phyloP scores from a whole-genome alignment of 2,113 vertebrate genomes.

The Isurus oxyrinchus region DNA sequence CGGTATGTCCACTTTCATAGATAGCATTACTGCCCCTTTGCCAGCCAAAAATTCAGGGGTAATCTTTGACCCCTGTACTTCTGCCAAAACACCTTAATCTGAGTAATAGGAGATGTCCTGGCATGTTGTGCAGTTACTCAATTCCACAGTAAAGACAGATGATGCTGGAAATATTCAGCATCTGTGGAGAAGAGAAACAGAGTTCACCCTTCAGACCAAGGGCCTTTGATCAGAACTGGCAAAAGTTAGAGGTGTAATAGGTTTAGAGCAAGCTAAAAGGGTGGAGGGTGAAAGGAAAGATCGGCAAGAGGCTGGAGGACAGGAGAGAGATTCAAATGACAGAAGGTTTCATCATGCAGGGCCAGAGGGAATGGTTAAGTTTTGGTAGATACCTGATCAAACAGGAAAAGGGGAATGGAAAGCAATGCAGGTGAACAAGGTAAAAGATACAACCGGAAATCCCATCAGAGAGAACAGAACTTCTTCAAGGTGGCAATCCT shows the following conservation, averaged over 20 bases:
- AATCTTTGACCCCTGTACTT: not conserved
- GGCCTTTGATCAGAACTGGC: not conserved
- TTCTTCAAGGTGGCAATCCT: not conserved
- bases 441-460: too few relatives aligned
- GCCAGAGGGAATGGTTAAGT: not conserved
- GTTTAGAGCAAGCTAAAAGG: not conserved
- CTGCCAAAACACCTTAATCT: not conserved
- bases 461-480: too few relatives aligned
- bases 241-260: not conserved
- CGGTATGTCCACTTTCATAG: not conserved
- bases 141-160: not conserved
- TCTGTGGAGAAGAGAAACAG: not conserved
- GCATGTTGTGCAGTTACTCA: not conserved
- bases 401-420: too few relatives aligned
- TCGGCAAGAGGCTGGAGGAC: not conserved
- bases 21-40: not conserved
- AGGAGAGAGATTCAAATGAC: not conserved
- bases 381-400: not conserved
- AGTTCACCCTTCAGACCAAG: not conserved
- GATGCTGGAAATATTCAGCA: too few relatives aligned
- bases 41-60: not conserved
- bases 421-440: too few relatives aligned
- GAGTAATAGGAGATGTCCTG: not conserved
- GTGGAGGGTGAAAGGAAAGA: too few relatives aligned
- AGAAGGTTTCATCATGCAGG: not conserved